Base-by-base conservation (phyloP, 2,888 invertebrate species). In the Biston betularia region DNA sequence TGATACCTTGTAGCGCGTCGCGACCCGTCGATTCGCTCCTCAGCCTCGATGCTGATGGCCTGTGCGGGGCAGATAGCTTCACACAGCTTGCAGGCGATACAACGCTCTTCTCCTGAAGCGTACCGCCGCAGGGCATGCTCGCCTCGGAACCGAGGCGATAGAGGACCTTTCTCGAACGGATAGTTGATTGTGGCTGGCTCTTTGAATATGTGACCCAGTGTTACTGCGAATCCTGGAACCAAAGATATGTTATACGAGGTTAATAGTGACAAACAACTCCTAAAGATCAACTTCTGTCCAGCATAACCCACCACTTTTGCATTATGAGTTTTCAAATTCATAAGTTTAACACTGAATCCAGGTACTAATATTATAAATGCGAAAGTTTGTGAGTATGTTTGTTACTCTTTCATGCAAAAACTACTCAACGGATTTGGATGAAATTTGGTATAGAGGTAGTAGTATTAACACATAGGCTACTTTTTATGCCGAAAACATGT, bases 31-130 rank as follows among this genome's bases (percentile, higher is more conserved):
- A 96, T 95, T 62, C 99, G 95, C 79, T 98, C 97, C 87, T 99
- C 99, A 0, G 99, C 99, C 87, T 99, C 99, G 82, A 99, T 99
- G 0, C 99, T 99, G 76, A 99, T 99, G 0, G 99, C 97, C 94
- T 99, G 99, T 14, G 99, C 99, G 2, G 99, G 99, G 83, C 99
- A 99, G 81, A 99, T 97, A 0, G 99, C 99, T 90, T 99, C 99
- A 85, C 99, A 99, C 11, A 99, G 94, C 92, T 99, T 99, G 89
- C 99, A 99, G 4, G 99, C 99, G 86, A 99, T 99, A 88, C 99
- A 99, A 60, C 99, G 95, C 90, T 99, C 99, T 87, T 99, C 99
- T 0, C 99, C 99, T 6, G 98, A 98, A 0, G 99, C 99, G 89
- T 98, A 98, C 53, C 99, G 95, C 65, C 99, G 95, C 62, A 99